Conservation (phyloP, 2,888 invertebrate genomes). For the Diaprepes abbreviatus region DNA sequence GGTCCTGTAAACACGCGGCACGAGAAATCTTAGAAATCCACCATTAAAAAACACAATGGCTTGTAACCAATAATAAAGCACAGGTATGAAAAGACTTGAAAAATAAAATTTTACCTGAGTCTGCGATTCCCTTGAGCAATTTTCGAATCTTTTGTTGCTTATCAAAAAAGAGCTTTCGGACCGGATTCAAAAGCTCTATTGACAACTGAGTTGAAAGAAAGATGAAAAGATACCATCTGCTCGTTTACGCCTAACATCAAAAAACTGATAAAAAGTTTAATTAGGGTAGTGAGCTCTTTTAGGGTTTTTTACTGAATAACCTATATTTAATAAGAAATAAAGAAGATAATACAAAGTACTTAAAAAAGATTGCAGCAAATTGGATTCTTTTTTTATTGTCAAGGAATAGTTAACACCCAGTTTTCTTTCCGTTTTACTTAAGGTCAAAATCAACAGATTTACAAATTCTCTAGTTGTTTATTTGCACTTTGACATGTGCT, state of each 20-base stretch:
- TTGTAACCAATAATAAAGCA: constrained; percentile 23
- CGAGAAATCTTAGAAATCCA: constrained; percentile 13
- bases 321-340: no score
- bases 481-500: no score
- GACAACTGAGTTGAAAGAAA: neutral
- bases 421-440: no score
- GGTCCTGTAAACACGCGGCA: neutral
- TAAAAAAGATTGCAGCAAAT: no score
- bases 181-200: neutral
- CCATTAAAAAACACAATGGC: constrained; percentile 14
- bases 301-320: no score
- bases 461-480: no score
- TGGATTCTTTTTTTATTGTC: no score
- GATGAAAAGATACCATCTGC: neutral
- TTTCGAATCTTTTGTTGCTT: constrained; percentile 22
- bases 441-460: no score
- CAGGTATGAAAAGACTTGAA: constrained; percentile 22
- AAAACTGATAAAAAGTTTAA: neutral
- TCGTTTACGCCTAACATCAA: constrained; percentile 2
- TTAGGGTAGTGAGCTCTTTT: neutral
- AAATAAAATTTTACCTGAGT: constrained; percentile 24
- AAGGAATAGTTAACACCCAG: no score
- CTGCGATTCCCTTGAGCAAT: constrained; percentile 25
- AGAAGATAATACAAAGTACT: no score
- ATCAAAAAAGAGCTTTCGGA: constrained; percentile 11